Base-by-base conservation (phyloP, 2,888 invertebrate species). In the Microctonus hyperodae region DNA sequence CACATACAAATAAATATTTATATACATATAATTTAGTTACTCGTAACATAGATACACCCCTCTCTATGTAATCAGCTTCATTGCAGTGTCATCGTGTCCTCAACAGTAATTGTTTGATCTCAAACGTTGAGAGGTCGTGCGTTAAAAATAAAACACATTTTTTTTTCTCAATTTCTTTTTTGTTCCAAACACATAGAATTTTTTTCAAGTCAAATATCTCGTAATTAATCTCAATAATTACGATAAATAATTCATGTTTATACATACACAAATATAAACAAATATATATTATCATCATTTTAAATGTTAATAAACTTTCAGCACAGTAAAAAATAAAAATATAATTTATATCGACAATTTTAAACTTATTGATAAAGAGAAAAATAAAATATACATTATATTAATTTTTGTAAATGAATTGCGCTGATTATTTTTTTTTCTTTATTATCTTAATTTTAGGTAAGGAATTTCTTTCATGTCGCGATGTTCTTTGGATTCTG, bases 401-500 rank as follows among this genome's bases (percentile, higher is more conserved):
- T n/a, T 37, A 13, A 37, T 37, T 37, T 4, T 2, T 37, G 3
- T n/a, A n/a, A n/a, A n/a, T n/a, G n/a, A n/a, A n/a, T n/a, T n/a
- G n/a, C n/a, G n/a, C n/a, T n/a, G n/a, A n/a, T n/a, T n/a, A n/a
- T n/a, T n/a, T n/a, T n/a, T n/a, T n/a, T n/a, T n/a, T n/a, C n/a
- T n/a, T 61, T 7, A 33, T 65, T 50, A 1, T 44, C 63, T 20
- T 65, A 13, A 61, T 50, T 75, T 72, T 11, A 69, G 78, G 51
- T 13, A 79, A 76, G 70, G 75, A 79, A 68, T 75, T 78, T 60
- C 64, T 83, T 33, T 78, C 81, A 65, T 84, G 84, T 64, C 79
- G 84, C 61, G 77, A 79, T 40, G 87, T 90, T 13, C 81, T 91
- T 13, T 91, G 91, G 91, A 85, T 88, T 73, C 79, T 90, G 74